Evolutionary conservation across 2,888 invertebrate genomes (phyloP).

Genomic region (Meliscaeva auricollis): DNA sequence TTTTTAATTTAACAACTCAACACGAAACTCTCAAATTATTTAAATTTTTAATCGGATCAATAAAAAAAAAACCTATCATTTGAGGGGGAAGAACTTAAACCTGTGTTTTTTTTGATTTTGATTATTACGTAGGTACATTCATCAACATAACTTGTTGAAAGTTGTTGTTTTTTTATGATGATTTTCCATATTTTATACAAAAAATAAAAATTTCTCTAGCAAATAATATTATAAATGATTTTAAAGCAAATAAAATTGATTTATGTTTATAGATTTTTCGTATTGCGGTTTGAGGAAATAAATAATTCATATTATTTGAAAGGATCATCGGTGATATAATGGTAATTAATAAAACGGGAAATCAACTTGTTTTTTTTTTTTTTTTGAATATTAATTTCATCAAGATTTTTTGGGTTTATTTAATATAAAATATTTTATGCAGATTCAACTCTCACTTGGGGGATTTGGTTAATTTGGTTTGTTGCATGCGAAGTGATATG

Average conservation of each 20-base stretch:
- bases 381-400: slow-evolving; percentile 16
- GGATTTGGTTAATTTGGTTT: slow-evolving; percentile 4
- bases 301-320: slow-evolving; percentile 8
- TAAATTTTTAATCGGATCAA: slow-evolving; percentile 9
- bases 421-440: background rate
- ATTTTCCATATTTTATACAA: too few relatives aligned
- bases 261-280: background rate
- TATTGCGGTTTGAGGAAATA: background rate
- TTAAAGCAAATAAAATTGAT: background rate
- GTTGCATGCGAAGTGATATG: background rate
- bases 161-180: too few relatives aligned
- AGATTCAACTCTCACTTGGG: background rate
- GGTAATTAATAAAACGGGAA: slow-evolving; percentile 21
- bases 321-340: slow-evolving; percentile 13
- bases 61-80: background rate
- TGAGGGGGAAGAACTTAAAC: background rate
- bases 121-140: background rate
- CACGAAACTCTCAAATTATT: slow-evolving; percentile 1
- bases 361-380: slow-evolving; percentile 1
- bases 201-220: background rate
- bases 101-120: background rate
- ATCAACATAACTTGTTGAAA: too few relatives aligned
- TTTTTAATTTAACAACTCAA: slow-evolving; percentile 5
- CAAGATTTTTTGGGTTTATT: background rate
- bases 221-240: too few relatives aligned